These are phyloP conservation scores for Pipistrellus pipistrellus DNA, from an alignment of 2,797 vertebrate genomes.

Conservation along the genomic window DNA sequence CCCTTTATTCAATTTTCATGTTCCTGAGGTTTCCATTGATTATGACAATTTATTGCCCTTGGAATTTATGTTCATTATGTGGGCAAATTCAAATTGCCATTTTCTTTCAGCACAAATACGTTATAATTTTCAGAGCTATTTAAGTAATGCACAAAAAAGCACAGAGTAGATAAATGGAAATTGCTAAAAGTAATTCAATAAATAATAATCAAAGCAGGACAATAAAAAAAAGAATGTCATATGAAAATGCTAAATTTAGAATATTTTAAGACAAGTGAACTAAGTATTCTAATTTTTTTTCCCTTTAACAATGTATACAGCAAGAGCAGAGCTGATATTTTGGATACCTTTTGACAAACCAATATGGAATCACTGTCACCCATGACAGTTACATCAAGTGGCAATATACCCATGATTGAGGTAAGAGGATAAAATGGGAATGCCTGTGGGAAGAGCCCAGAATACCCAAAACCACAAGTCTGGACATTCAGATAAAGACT, in stretches of 20 bases:
- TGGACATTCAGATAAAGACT: not conserved
- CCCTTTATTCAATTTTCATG: conserved; percentile 57
- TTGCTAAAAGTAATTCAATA: conserved; percentile 54
- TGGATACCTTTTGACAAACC: not conserved
- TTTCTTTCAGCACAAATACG: conserved; percentile 60
- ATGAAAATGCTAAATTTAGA: not conserved
- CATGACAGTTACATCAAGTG: not conserved
- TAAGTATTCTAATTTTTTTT: not conserved
- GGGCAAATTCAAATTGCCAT: conserved; percentile 62
- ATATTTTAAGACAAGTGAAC: conserved; percentile 9
- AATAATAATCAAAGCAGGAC: conserved; percentile 49
- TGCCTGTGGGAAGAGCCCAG: not conserved
- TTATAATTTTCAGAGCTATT: conserved; percentile 75
- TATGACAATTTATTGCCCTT: conserved; percentile 39
- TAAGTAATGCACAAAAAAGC: conserved; percentile 66
- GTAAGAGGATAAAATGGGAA: not conserved
- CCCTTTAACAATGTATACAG: not conserved
- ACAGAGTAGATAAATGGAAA: conserved; percentile 30
- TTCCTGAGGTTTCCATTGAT: conserved; percentile 72
- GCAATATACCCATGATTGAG: not conserved
- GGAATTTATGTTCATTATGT: conserved; percentile 70
- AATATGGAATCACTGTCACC: not conserved
- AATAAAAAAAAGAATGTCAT: conserved; percentile 10
- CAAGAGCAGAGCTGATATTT: not conserved
- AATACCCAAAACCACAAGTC: not conserved